Evolutionary conservation across 2,888 invertebrate genomes (phyloP).

Genomic region (Nephrotoma flavescens): DNA sequence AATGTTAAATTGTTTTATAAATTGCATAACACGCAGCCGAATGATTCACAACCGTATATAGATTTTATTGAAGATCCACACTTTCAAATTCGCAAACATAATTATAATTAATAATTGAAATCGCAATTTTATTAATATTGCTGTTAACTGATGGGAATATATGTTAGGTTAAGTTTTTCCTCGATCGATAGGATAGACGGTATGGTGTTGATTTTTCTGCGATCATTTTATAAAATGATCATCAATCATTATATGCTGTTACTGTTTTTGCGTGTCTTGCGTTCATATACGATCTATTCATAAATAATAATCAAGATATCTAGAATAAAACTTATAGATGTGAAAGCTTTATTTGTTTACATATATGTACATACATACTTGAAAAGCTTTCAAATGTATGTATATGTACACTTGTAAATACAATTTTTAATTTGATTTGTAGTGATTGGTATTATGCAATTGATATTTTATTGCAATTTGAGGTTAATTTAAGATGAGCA

Average conservation of each 20-base stretch:
- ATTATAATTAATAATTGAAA: not conserved
- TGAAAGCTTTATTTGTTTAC: not conserved
- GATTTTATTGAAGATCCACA: not conserved
- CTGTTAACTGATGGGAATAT: not conserved
- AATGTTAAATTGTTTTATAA: not conserved
- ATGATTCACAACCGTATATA: not conserved
- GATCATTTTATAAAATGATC: not conserved
- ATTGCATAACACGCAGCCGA: not conserved
- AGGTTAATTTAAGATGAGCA: not conserved
- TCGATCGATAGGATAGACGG: not conserved
- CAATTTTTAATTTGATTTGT: not conserved
- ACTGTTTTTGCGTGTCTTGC: not conserved
- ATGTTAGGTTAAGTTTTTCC: not conserved
- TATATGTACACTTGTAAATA: not conserved
- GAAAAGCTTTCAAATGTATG: not conserved
- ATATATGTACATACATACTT: no score
- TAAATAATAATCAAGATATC: not conserved
- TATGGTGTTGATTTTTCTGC: not conserved
- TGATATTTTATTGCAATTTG: not conserved
- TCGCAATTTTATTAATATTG: not conserved
- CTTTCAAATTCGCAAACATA: not conserved
- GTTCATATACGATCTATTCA: not conserved
- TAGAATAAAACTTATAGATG: not conserved
- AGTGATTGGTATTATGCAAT: not conserved
- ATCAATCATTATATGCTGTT: not conserved